Evolutionary conservation across 2,888 invertebrate species (phyloP).

Genomic region (Lottia scabra): DNA sequence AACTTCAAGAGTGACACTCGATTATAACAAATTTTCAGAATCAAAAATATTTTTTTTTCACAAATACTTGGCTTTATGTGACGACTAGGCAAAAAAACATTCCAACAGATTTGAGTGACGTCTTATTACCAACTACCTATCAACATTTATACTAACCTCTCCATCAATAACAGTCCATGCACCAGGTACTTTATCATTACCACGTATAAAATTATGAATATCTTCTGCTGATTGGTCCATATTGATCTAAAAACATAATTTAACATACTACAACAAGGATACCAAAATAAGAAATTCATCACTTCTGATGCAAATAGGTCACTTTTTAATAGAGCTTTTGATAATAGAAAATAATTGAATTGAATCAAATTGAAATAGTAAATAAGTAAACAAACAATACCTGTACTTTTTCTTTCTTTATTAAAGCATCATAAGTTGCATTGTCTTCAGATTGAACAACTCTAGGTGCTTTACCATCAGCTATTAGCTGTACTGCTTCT

Average conservation of each 20-base stretch:
- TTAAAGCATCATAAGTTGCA: conserved; percentile 91
- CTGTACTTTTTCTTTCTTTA: conserved; percentile 88
- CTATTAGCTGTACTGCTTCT: conserved; percentile 89
- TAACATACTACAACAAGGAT: not conserved
- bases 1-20: no score
- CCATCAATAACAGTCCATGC: conserved; percentile 79
- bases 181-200: conserved; percentile 94
- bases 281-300: not conserved
- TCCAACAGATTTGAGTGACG: no score
- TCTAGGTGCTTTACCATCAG: conserved; percentile 83
- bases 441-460: conserved; percentile 85
- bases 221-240: conserved; percentile 74
- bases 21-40: no score
- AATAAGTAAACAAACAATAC: conserved; percentile 65
- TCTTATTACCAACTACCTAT: no score
- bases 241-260: conserved; percentile 54
- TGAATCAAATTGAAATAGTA: no score
- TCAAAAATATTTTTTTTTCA: no score
- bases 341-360: no score
- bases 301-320: no score
- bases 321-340: no score
- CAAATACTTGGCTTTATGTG: no score
- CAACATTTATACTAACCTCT: conserved; percentile 64
- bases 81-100: no score
- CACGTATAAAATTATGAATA: conserved; percentile 94